Evolutionary conservation across 2,113 vertebrate species (phyloP), one percentile per base, ranked within the genome.

Genomic region (Saccopteryx bilineata): DNA sequence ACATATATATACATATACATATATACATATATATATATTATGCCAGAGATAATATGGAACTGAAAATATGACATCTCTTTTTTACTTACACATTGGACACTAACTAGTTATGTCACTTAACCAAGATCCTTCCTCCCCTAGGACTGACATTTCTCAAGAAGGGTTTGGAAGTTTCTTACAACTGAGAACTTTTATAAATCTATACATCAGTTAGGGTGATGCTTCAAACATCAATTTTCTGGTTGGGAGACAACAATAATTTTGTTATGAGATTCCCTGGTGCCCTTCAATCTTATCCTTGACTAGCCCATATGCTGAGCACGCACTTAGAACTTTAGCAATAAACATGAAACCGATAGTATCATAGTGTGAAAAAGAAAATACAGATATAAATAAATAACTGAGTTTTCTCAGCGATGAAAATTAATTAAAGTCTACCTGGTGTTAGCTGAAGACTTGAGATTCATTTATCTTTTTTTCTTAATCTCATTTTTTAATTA

Each of bases 391-490:
- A 0, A 17, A 56, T 50, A 56, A 10, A 76, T 24, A 60, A 48
- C 31, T 83, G 21, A 69, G 69, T 90, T 92, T 39, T 75, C 15
- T 28, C 4, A 90, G 10, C 60, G 17, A 80, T 17, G 7, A 17
- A 9, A 74, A 69, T 69, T 82, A 81, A 87, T 78, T 4, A 39
- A 72, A 60, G 11, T 7, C 39, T 84, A 60, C 2, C 4, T 46
- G 9, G 0, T 48, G 9, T 61, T 88, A 61, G 10, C 11, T 75
- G 69, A 93, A 90, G 12, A 84, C 66, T 17, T 87, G 3, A 1
- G 78, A 63, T 94, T 95, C 9, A 58, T 23, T 80, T 78, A 78
- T 78, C 75, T n/a, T 78, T 54, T 75, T 75, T 54, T 54, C 74
- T 19, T 52, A 52, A 75, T 75, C 52, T 76, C 31, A 76, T 54